Evolutionary conservation across 2,113 vertebrate species (phyloP), one percentile per base, ranked within the genome.

Genomic region (Ancistrus triradiatus): DNA sequence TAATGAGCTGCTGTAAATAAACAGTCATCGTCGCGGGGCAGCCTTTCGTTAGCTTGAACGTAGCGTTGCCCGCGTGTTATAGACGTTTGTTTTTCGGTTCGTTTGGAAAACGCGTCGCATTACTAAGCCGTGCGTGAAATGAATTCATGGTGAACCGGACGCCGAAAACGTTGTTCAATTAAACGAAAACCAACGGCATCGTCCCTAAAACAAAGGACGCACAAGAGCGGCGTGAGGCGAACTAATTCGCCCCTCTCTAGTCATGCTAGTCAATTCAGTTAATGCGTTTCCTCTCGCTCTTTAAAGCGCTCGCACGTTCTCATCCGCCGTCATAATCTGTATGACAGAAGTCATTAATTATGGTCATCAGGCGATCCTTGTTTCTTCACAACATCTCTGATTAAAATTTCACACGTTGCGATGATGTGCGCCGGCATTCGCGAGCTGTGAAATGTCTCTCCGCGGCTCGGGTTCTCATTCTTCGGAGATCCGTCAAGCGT

Each of bases 401-500:
- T 97, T 95, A 94, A 92, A 95, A 95, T 95, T 95, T 96, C 92
- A 94, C 92, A 93, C 90, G 78, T 92, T 91, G 90, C 91, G 91
- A 91, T 92, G 91, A 94, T 90, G 91, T 91, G 90, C 88, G 90
- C 89, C 89, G 89, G 91, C n/a, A 85, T 88, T 85, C 88, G 89
- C 89, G 89, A 91, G 88, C 89, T 91, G 91, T 90, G 92, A 94
- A 92, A 93, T 92, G 51, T 86, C 85, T 89, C 87, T 90, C 83
- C 83, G 82, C 76, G 83, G 81, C 85, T 89, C 82, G 77, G 80
- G 87, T 89, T 88, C 71, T 87, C 88, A 86, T 90, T 91, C 86
- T 88, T 90, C 78, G 82, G 88, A 88, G 83, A 84, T 85, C 84
- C 75, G 73, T 74, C 76, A 80, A 81, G 83, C 78, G 70, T 83